Base-by-base conservation (phyloP, 1,140 invertebrate genomes). In the Camponotus vicinus region DNA sequence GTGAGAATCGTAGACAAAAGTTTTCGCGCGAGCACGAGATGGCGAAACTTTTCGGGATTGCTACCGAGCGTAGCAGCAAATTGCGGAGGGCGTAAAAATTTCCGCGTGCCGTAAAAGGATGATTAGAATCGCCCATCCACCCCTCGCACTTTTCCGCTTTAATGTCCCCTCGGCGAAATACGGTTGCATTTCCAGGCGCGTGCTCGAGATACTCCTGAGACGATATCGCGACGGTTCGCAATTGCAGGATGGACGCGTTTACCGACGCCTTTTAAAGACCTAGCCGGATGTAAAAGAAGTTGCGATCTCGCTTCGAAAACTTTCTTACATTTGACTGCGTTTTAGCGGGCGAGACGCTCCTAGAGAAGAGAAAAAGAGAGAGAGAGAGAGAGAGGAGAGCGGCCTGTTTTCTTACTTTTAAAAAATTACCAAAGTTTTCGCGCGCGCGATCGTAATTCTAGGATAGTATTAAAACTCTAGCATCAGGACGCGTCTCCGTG, bases 401-500 rank as follows among this genome's bases (percentile, higher is more conserved):
- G 40, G 49, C 45, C 77, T 73, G 49, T 71, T 71, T 52, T 70
- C 18, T 73, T 73, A 82, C 79, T 82, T 82, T 82, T 73, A 82
- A 82, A 82, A 82, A 82, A 59, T 82, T 73, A 59, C 37, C 37
- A 73, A 82, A 73, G 49, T 82, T 82, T 73, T 7, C 55, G 21
- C 64, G 64, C 64, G 63, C 77, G 40, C 59, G 75, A 45, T 82
- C 66, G 79, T 82, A 82, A 82, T 82, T 82, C 55, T 82, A 61
- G 52, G 79, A 82, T 73, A 82, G 67, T 82, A 82, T 82, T 82
- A 82, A 82, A 82, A 82, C 67, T 82, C 79, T 45, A 55, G 21
- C 69, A 82, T 82, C 67, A 59, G 18, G 79, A n/a, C 66, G 79
- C 67, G 79, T 73, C 67, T 71, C 64, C 18, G 6, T 7, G 11